phyloP scores from a whole-genome alignment of 2,113 vertebrate genomes.

The Scatophagus argus region DNA sequence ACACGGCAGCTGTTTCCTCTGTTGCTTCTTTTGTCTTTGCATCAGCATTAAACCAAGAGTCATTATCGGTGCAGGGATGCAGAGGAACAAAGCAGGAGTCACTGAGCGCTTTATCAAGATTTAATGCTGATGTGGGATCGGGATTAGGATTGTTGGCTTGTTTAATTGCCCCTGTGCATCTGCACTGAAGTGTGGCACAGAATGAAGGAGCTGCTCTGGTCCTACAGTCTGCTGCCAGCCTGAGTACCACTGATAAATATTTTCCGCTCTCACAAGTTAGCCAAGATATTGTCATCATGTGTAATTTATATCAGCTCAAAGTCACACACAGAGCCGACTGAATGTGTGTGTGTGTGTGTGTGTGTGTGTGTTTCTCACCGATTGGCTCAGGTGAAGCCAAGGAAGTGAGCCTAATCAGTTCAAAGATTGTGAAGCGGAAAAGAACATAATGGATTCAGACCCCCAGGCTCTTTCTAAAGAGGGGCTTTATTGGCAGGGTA shows the following conservation, averaged over 20 bases:
- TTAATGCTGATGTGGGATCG: slow-evolving; percentile 25
- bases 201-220: slow-evolving; percentile 19
- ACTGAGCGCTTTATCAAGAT: slow-evolving; percentile 31
- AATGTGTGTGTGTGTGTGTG: background rate
- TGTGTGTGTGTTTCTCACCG: background rate
- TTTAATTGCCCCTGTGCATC: slow-evolving; percentile 50
- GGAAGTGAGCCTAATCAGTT: slow-evolving; percentile 45
- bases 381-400: slow-evolving; percentile 25
- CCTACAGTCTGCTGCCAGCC: slow-evolving; percentile 30
- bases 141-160: slow-evolving; percentile 37
- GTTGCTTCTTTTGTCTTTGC: background rate
- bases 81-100: background rate
- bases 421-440: slow-evolving; percentile 43
- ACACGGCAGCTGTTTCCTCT: background rate
- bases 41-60: background rate
- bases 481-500: slow-evolving; percentile 8
- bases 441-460: slow-evolving; percentile 49
- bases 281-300: background rate
- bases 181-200: slow-evolving; percentile 39
- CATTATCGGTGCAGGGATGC: background rate
- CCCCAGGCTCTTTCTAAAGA: slow-evolving; percentile 34
- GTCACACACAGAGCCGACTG: background rate
- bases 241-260: slow-evolving; percentile 32
- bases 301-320: slow-evolving; percentile 1
- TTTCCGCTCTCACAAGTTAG: slow-evolving; percentile 1